phyloP scores from a whole-genome alignment of 2,797 vertebrate species.

The Chromis chromis region DNA sequence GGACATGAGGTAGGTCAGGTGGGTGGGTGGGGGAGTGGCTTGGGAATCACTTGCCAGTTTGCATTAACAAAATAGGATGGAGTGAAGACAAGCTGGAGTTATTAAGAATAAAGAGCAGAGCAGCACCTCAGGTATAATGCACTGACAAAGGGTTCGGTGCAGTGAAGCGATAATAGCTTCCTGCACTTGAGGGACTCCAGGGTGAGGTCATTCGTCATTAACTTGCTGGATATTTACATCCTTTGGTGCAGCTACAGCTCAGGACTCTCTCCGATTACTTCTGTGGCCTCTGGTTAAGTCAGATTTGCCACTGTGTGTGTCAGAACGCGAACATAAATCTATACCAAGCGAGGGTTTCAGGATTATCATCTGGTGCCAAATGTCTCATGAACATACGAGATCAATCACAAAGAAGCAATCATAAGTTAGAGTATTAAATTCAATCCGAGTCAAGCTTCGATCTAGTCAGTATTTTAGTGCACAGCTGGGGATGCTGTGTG shows the following conservation, averaged over 20 bases:
- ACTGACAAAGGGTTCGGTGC: not conserved
- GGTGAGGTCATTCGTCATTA: conserved; percentile 55
- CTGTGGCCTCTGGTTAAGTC: conserved; percentile 18
- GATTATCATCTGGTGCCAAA: conserved; percentile 20
- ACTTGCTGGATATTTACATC: conserved; percentile 34
- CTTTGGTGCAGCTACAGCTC: conserved; percentile 34
- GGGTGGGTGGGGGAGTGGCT: not conserved
- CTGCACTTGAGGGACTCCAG: conserved; percentile 38
- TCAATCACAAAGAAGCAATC: not conserved
- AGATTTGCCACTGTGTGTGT: conserved; percentile 3
- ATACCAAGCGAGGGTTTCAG: conserved; percentile 1
- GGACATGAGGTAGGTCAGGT: conserved; percentile 4
- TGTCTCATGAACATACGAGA: not conserved
- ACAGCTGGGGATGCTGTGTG: conserved; percentile 7
- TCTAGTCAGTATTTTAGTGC: not conserved
- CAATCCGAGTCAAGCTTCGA: not conserved
- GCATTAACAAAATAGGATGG: conserved; percentile 60
- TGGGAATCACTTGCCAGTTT: conserved; percentile 38
- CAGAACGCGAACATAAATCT: conserved; percentile 16
- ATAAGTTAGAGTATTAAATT: not conserved
- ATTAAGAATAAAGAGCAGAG: conserved; percentile 27
- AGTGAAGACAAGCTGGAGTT: conserved; percentile 30
- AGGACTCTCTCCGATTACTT: conserved; percentile 28
- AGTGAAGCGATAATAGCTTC: conserved; percentile 34
- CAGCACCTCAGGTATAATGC: conserved; percentile 31